Evolutionary conservation across 2,888 invertebrate species (phyloP), one percentile per base, ranked within the genome.

Genomic region (Drepana falcataria): DNA sequence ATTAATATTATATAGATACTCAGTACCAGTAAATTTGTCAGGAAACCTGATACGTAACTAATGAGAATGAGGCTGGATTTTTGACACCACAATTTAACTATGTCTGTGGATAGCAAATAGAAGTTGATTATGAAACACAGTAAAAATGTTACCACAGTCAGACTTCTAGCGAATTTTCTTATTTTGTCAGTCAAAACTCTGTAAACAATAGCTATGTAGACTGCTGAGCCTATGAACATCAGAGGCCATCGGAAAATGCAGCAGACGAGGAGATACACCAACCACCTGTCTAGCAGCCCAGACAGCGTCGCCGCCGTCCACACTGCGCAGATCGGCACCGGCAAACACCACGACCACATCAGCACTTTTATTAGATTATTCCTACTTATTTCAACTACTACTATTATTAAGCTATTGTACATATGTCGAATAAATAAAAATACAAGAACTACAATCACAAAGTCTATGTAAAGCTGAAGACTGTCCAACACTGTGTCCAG

Each of bases 361-460:
- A 83, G 63, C 41, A 83, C 79, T 64, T 71, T 82, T 55, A 78
- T 76, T 47, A 89, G 76, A 63, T 63, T 80, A 40, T 75, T 71
- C 57, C 79, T 78, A 57, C 77, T 84, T 60, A 83, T 78, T 64
- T 83, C 86, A 9, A 87, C 84, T 60, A 87, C 64, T 35, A 89
- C 86, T 59, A 86, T 77, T 49, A 89, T 82, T 59, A 89, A 71
- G 61, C 79, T 85, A 55, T 87, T 84, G 60, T 88, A 87, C 87
- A 89, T 89, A 52, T 89, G 88, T 56, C 83, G 86, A n/a, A 88
- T 83, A 58, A 88, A 84, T 61, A 85, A 85, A 55, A 85, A 81
- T 59, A 88, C 79, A 66, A 88, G 66, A 58, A 87, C 75, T 33
- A 83, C 81, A 53, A 85, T 79, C 35, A 88, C 88, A 61, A 87